Evolutionary conservation across 2,113 vertebrate genomes (phyloP).

Genomic region (rat (Rattus norvegicus)): DNA sequence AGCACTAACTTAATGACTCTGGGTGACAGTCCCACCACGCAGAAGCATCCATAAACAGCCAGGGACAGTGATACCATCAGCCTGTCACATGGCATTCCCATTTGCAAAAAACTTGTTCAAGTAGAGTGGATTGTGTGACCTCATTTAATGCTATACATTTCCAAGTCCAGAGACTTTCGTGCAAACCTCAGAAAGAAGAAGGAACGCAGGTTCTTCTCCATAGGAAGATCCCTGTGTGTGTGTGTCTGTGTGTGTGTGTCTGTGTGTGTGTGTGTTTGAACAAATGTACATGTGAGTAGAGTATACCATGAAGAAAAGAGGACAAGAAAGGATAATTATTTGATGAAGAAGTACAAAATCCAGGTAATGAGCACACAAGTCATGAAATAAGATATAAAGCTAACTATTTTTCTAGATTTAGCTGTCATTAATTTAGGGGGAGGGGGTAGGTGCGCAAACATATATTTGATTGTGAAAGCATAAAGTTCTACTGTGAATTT

Average conservation of each 20-base stretch:
- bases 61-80: neutral
- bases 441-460: neutral
- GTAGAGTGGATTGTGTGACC: neutral
- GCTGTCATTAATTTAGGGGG: neutral
- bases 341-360: neutral
- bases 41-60: slow-evolving; percentile 51
- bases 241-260: neutral
- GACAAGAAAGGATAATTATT: neutral
- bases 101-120: neutral
- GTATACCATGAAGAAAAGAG: neutral
- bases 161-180: neutral
- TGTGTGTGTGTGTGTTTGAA: neutral
- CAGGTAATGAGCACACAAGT: neutral
- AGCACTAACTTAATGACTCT: slow-evolving; percentile 58
- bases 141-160: neutral
- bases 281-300: neutral
- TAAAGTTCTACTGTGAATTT: neutral
- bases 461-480: neutral
- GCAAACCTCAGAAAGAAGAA: neutral
- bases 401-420: neutral
- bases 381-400: neutral
- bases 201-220: neutral
- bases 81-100: neutral
- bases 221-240: neutral
- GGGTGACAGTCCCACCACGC: neutral